Conservation (phyloP, 2,888 invertebrate species). For the Phrixothrix hirtus region DNA sequence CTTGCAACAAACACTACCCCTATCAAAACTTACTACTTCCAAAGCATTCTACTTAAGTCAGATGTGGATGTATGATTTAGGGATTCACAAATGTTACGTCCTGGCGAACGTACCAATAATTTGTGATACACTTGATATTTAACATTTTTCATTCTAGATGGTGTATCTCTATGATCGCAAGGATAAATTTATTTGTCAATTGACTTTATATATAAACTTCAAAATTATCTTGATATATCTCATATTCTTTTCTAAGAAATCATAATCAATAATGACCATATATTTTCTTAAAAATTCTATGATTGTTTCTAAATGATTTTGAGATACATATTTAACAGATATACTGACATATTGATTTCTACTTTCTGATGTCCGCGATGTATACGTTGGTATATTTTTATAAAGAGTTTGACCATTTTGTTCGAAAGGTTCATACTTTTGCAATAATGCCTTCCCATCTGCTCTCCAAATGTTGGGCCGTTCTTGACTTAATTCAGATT, state of each 20-base stretch:
- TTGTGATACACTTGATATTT: no score
- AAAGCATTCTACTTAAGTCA: no score
- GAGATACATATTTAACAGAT: conserved; percentile 74
- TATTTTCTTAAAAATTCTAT: conserved; percentile 80
- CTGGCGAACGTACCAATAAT: no score
- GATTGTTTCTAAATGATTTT: conserved; percentile 76
- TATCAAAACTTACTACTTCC: no score
- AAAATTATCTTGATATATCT: conserved; percentile 81
- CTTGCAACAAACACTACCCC: no score
- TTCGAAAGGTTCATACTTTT: conserved; percentile 82
- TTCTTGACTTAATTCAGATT: conserved; percentile 77
- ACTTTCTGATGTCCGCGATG: conserved; percentile 82
- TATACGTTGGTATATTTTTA: conserved; percentile 84
- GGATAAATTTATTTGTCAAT: no score
- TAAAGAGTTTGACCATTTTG: conserved; percentile 81
- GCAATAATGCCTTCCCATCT: conserved; percentile 80
- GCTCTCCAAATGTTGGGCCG: conserved; percentile 91
- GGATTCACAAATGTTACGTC: no score
- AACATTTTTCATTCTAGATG: no score
- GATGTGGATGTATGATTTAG: no score
- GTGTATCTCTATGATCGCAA: no score
- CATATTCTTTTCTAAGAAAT: conserved; percentile 75
- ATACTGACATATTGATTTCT: conserved; percentile 80
- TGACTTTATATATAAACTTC: conserved; percentile 93
- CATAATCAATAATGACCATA: conserved; percentile 67